Evolutionary conservation across 2,888 invertebrate genomes (phyloP), one percentile per base, ranked within the genome.

Genomic region (Cerceris rybyensis): DNA sequence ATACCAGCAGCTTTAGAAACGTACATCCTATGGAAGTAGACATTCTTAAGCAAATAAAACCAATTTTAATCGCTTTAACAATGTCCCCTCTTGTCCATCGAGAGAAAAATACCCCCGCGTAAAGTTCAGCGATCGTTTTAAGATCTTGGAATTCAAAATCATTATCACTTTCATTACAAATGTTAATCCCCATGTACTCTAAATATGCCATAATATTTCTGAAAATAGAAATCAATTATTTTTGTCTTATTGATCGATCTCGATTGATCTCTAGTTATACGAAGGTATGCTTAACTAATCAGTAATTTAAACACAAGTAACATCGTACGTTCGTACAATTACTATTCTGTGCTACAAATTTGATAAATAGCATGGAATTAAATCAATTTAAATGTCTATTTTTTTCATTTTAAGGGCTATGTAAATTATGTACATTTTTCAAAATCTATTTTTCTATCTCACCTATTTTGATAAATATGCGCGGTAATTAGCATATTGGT

Each of bases 401-500:
- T 28, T 28, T 28, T 28, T 4, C 1, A 28, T 28, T 28, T 4
- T 4, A 28, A 28, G 28, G 1, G 4, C 28, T 28, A 28, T 28
- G 4, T 28, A 28, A 28, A 28, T 28, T 28, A 4, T 1, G 28
- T 28, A 4, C 4, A 28, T 28, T 28, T 28, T 28, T 28, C 28
- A 28, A 28, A 4, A 28, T 28, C 2, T 28, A 28, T 28, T 28
- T 4, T 8, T 46, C 7, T n/a, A 50, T 17, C 8, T 81, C 75
- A 92, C 91, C 78, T 84, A 50, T 88, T 82, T 41, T 77, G 81
- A 63, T 91, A 88, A 74, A 90, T 89, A 60, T 93, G 90, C 7
- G 92, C 90, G 0, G 92, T 90, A 6, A 88, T 84, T 39, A 94
- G 90, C 90, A 95, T 93, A 77, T 94, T 94, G 0, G 93, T 93